These are phyloP conservation scores for Echiichthys vipera DNA, from an alignment of 2,797 vertebrate species.

Conservation along the genomic window DNA sequence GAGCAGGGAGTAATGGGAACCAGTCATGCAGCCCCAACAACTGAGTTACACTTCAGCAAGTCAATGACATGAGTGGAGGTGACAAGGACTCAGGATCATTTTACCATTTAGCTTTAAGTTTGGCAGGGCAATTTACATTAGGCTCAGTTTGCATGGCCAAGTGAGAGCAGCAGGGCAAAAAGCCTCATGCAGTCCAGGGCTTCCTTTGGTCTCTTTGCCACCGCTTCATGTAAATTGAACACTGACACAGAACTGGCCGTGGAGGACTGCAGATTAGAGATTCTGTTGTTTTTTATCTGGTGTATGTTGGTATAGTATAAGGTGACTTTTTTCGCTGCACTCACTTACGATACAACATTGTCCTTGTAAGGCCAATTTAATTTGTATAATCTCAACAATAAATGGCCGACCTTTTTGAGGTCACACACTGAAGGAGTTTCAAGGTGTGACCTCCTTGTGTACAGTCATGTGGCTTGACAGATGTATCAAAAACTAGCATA, in stretches of 20 bases:
- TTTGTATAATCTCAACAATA: neutral
- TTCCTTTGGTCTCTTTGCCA: conserved; percentile 61
- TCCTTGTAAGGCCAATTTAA: neutral
- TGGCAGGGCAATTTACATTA: conserved; percentile 81
- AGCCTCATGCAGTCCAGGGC: conserved; percentile 40
- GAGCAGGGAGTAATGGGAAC: conserved; percentile 79
- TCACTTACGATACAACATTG: neutral
- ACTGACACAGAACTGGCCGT: conserved; percentile 8
- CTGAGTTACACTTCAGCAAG: conserved; percentile 74
- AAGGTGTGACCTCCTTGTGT: neutral
- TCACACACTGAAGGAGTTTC: neutral
- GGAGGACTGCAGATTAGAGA: conserved; percentile 2
- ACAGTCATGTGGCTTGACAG: neutral
- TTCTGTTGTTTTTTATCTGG: conserved; percentile 8
- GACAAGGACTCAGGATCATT: conserved; percentile 83
- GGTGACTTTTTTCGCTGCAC: neutral
- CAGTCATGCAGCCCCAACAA: conserved; percentile 71
- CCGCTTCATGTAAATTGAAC: conserved; percentile 51
- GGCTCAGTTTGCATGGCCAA: conserved; percentile 70
- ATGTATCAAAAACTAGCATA: neutral
- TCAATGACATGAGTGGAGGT: conserved; percentile 82
- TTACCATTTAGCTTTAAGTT: conserved; percentile 81
- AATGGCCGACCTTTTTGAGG: neutral
- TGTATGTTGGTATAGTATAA: neutral
- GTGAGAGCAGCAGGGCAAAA: conserved; percentile 59